These are phyloP conservation scores for Noctua janthe DNA, from an alignment of 2,888 invertebrate species.

Conservation along the genomic window DNA sequence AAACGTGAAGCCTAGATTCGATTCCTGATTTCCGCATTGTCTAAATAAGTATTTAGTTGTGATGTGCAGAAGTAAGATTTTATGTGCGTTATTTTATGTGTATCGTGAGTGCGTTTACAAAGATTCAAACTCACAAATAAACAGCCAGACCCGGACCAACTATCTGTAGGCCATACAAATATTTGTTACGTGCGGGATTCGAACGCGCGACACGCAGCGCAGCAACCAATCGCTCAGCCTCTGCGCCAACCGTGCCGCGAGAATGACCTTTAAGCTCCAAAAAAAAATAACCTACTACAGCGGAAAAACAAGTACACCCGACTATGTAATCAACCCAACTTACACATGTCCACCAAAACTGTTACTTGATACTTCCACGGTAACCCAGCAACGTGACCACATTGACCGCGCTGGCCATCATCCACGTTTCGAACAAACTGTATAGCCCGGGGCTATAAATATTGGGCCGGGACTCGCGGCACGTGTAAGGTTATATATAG, in stretches of 20 bases:
- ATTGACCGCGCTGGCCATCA: conserved; percentile 23
- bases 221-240: neutral
- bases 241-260: neutral
- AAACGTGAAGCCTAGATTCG: neutral
- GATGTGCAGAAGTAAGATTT: too few relatives aligned
- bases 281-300: too few relatives aligned
- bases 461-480: conserved; percentile 29
- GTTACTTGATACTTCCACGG: neutral
- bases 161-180: neutral
- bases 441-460: conserved; percentile 52
- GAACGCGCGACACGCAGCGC: neutral
- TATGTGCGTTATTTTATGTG: too few relatives aligned
- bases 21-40: neutral
- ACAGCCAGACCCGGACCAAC: neutral
- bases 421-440: conserved; percentile 45
- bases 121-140: neutral
- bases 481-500: conserved; percentile 51
- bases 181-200: neutral
- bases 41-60: neutral
- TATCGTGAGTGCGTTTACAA: too few relatives aligned
- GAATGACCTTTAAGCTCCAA: too few relatives aligned
- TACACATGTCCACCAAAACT: neutral
- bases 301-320: neutral
- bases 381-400: conserved; percentile 42
- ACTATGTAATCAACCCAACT: neutral